phyloP scores from a whole-genome alignment of 35 echinoderm and acorn worm genomes.

The Stichopus chloronotus region DNA sequence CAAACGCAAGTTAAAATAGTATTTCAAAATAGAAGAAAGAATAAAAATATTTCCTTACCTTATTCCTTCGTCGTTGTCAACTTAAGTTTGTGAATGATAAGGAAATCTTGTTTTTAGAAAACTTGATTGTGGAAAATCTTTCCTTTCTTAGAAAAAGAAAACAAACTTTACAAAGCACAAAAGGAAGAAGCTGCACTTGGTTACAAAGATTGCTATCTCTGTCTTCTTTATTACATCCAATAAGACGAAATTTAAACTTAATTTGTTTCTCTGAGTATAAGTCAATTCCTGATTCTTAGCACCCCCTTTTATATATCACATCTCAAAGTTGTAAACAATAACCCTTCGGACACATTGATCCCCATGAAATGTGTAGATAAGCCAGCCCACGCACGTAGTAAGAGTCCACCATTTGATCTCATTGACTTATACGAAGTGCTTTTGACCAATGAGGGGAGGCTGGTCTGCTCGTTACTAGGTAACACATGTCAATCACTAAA shows the following conservation, averaged over 20 bases:
- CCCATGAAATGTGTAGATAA: conserved; percentile 33
- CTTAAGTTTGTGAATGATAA: background rate
- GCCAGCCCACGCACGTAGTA: background rate
- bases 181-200: background rate
- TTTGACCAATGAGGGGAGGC: conserved; percentile 35
- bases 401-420: conserved; percentile 31
- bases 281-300: conserved; percentile 21
- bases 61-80: background rate
- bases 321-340: conserved; percentile 21
- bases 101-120: background rate
- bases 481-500: background rate
- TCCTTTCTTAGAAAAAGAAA: background rate
- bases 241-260: background rate
- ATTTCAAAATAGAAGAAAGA: background rate
- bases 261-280: conserved; percentile 14
- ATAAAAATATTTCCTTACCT: background rate
- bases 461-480: conserved; percentile 37
- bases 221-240: background rate
- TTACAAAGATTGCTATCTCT: background rate
- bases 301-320: conserved; percentile 38
- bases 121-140: background rate
- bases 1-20: too few species aligned
- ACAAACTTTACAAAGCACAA: background rate
- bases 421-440: conserved; percentile 29
- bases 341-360: conserved; percentile 1